phyloP scores from a whole-genome alignment of 2,888 invertebrate genomes.

The Phlogophora meticulosa region DNA sequence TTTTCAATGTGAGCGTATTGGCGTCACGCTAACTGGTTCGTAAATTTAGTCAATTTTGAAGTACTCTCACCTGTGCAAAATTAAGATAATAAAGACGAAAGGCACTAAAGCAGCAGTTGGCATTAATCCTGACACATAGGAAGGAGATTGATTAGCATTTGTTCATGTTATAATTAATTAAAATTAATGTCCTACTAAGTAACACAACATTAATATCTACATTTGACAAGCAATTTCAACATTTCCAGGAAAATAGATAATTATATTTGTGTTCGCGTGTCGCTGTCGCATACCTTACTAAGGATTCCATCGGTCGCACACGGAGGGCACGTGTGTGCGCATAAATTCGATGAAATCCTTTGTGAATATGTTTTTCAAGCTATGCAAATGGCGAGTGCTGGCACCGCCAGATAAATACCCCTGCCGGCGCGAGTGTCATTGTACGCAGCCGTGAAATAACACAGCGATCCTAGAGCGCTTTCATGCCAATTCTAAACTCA shows the following conservation, averaged over 20 bases:
- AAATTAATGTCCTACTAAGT: conserved; percentile 3
- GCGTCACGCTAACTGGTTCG: neutral
- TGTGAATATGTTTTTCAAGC: conserved; percentile 74
- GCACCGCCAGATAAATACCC: conserved; percentile 70
- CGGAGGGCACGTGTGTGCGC: conserved; percentile 78
- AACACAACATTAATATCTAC: conserved; percentile 8
- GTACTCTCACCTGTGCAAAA: neutral
- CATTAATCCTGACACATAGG: conserved; percentile 22
- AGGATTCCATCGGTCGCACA: conserved; percentile 73
- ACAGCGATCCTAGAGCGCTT: conserved; percentile 51
- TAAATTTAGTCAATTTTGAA: conserved; percentile 12
- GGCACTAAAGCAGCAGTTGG: neutral
- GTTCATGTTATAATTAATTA: conserved; percentile 28
- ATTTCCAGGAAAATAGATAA: conserved; percentile 52
- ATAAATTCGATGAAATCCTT: conserved; percentile 83
- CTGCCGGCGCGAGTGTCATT: conserved; percentile 37
- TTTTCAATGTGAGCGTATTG: neutral
- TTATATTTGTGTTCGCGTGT: conserved; percentile 59
- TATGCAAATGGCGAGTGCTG: conserved; percentile 74
- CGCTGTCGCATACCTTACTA: conserved; percentile 63
- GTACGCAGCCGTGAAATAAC: conserved; percentile 61
- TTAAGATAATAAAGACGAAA: conserved; percentile 20
- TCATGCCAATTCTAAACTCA: conserved; percentile 57
- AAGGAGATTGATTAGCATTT: conserved; percentile 18
- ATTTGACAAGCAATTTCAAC: conserved; percentile 20